Base-by-base conservation (phyloP, 2,113 vertebrate species). In the Penelope pileata region DNA sequence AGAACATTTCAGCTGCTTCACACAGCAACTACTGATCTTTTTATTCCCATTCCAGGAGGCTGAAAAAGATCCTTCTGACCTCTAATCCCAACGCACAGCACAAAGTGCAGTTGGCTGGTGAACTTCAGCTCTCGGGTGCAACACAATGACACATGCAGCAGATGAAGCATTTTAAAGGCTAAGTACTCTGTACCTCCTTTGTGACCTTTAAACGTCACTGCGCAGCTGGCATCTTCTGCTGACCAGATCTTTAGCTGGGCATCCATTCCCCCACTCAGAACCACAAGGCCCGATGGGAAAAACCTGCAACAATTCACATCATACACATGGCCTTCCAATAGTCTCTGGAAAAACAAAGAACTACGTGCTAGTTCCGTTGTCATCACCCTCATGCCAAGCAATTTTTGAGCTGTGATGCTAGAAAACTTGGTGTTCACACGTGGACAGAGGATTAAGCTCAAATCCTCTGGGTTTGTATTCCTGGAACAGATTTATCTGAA, bases 301-400 rank as follows among this genome's bases (percentile, higher is more conserved):
- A 98, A 98, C 93, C 96, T 97, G 97, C 98, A 98, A 97, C 98
- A 98, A 96, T 98, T 98, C 90, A 98, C 98, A 97, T 98, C 98
- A 96, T 97, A 98, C 78, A 98, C 91, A 95, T 98, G 98, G 97
- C 98, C 98, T 97, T 98, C 97, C 98, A 98, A 95, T 9, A 96
- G 94, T 92, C 98, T 98, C 98, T 98, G 97, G 88, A 97, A 98
- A 97, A 97, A 97, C 88, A 98, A 96, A 97, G 96, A 97, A 89
- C 83, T 80, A 26, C 4, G 6, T 90, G 96, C 95, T 97, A 97
- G 96, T 97, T 84, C 77, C 91, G 13, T 86, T 9, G 68, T 78
- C 12, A 87, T 23, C 75, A 59, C 26, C 51, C 58, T 75, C 1
- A 7, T 0, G 16, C 47, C 8, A 0, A 92, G 87, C 81, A 83